Percentiles rank a stretch among this genome's conserved stretches.
These are phyloP conservation scores for Mesochorus sp. DNA, from an alignment of 2,888 invertebrate genomes.

Conservation along the genomic window DNA sequence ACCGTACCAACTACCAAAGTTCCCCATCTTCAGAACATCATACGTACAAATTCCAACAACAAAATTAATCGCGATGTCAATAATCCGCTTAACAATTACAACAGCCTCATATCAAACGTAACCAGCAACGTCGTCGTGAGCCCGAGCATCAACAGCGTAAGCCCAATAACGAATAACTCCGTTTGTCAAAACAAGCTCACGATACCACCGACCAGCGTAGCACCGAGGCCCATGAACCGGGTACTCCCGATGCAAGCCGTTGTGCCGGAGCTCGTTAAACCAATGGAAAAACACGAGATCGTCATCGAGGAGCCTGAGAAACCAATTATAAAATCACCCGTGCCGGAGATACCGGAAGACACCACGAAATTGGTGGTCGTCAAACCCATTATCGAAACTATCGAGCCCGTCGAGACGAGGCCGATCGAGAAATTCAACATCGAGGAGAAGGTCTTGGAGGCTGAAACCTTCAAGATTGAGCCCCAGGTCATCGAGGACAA, in stretches of 20 bases:
- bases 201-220: constrained; percentile 71
- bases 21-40: constrained; percentile 73
- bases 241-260: constrained; percentile 90
- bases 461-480: constrained; percentile 37
- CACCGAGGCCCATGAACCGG: constrained; percentile 88
- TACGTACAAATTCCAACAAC: constrained; percentile 73
- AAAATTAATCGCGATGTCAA: constrained; percentile 73
- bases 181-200: constrained; percentile 81
- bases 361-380: constrained; percentile 13
- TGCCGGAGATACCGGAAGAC: constrained; percentile 26
- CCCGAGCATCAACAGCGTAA: constrained; percentile 61
- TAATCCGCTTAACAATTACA: constrained; percentile 72
- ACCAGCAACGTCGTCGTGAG: constrained; percentile 47
- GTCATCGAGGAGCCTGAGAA: constrained; percentile 76
- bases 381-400: neutral
- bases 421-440: neutral
- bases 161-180: constrained; percentile 65
- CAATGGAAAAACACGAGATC: constrained; percentile 70
- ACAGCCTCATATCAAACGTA: constrained; percentile 63
- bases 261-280: constrained; percentile 82
- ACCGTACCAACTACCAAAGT: constrained; percentile 73
- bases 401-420: neutral
- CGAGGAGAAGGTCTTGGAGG: neutral
- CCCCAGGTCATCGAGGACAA: too few species aligned
- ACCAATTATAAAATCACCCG: constrained; percentile 67